Evolutionary conservation across 2,113 vertebrate species (phyloP).

Genomic region (Corydoras sp.): DNA sequence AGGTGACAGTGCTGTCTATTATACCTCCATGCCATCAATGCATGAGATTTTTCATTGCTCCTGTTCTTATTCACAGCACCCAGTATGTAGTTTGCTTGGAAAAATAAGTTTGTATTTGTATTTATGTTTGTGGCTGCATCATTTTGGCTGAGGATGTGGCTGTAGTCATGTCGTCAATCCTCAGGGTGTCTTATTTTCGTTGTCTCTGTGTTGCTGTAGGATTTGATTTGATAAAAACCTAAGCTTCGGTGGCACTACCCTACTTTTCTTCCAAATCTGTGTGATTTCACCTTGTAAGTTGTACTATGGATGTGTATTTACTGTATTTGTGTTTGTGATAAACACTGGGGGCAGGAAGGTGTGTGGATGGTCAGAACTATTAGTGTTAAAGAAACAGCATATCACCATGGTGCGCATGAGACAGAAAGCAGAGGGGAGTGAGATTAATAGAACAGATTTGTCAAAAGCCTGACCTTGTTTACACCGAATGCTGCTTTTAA

Average conservation of each 20-base stretch:
- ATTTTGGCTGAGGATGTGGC: too few relatives aligned
- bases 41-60: too few relatives aligned
- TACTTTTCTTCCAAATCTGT: slow-evolving; percentile 29
- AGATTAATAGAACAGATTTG: slow-evolving; percentile 49
- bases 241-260: neutral
- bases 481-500: slow-evolving; percentile 39
- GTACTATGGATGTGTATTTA: neutral
- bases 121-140: too few relatives aligned
- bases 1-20: too few relatives aligned
- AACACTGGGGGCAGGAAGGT: neutral
- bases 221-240: slow-evolving; percentile 37
- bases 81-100: too few relatives aligned
- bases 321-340: slow-evolving; percentile 7
- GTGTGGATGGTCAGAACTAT: slow-evolving; percentile 35
- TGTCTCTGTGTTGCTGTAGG: slow-evolving; percentile 11
- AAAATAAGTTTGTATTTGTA: too few relatives aligned
- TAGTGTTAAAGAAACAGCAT: slow-evolving; percentile 33
- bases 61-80: too few relatives aligned
- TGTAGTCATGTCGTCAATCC: slow-evolving; percentile 18
- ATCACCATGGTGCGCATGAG: slow-evolving; percentile 30
- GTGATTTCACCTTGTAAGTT: slow-evolving; percentile 22
- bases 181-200: slow-evolving; percentile 12
- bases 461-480: slow-evolving; percentile 48
- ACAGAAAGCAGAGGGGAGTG: slow-evolving; percentile 38
- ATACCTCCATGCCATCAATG: too few relatives aligned